phyloP scores from a whole-genome alignment of 1,140 invertebrate species.

The Leptinotarsa texana region DNA sequence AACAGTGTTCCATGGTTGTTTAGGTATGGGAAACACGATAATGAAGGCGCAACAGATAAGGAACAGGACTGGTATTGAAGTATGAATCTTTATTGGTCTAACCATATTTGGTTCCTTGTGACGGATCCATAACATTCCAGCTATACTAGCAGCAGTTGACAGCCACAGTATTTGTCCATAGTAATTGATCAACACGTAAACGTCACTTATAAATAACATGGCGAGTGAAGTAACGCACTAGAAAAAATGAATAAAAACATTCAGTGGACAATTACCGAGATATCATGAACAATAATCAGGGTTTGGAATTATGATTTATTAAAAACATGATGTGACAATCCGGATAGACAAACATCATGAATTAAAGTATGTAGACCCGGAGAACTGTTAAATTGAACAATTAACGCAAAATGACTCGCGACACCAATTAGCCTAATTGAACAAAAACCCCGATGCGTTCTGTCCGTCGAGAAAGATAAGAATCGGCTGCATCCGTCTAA shows the following conservation, averaged over 20 bases:
- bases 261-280: background rate
- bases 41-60: slow-evolving; percentile 81
- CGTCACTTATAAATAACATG: slow-evolving; percentile 73
- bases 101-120: slow-evolving; percentile 72
- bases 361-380: too few species aligned
- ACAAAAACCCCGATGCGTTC: too few species aligned
- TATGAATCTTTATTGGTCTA: slow-evolving; percentile 80
- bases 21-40: slow-evolving; percentile 78
- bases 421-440: too few species aligned
- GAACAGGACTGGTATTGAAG: slow-evolving; percentile 81
- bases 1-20: slow-evolving; percentile 77
- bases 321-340: too few species aligned
- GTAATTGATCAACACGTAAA: slow-evolving; percentile 77
- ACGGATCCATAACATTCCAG: slow-evolving; percentile 78
- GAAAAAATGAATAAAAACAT: slow-evolving; percentile 43
- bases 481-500: too few species aligned
- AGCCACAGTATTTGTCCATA: slow-evolving; percentile 81
- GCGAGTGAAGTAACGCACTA: slow-evolving; percentile 73
- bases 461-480: too few species aligned
- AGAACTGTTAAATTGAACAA: too few species aligned
- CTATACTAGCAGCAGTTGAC: slow-evolving; percentile 74
- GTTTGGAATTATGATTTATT: too few species aligned
- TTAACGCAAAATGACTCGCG: too few species aligned
- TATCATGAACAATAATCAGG: too few species aligned
- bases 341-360: too few species aligned